Percentiles rank a stretch among this genome's conserved stretches.
These are phyloP conservation scores for Centruroides sculpturatus DNA, from an alignment of 1,140 invertebrate species.

Conservation along the genomic window DNA sequence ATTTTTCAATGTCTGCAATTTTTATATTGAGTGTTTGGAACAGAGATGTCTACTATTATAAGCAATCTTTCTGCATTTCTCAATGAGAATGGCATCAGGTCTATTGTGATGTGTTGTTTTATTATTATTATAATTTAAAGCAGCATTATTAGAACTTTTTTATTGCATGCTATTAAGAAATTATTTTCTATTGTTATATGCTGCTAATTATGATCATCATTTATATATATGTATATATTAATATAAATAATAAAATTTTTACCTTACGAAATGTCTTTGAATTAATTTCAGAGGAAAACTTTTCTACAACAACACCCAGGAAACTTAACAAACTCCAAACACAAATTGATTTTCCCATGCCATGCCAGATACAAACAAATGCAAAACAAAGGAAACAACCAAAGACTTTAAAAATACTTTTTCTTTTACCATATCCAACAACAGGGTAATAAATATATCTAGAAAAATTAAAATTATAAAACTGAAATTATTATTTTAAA, in stretches of 20 bases:
- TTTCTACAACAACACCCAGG: constrained; percentile 12
- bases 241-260: neutral
- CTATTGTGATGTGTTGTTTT: too few species aligned
- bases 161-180: too few species aligned
- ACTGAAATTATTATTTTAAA: neutral
- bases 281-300: neutral
- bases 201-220: too few species aligned
- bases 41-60: too few species aligned
- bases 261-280: neutral
- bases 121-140: too few species aligned
- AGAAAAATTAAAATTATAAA: neutral
- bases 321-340: constrained; percentile 16
- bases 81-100: too few species aligned
- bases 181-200: too few species aligned
- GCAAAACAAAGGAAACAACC: constrained; percentile 15
- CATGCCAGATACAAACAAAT: constrained; percentile 19
- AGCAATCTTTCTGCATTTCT: too few species aligned
- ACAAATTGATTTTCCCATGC: constrained; percentile 9
- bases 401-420: constrained; percentile 1
- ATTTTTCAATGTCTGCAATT: too few species aligned
- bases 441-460: constrained; percentile 8
- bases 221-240: neutral
- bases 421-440: neutral
- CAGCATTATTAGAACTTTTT: too few species aligned
- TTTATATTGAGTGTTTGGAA: too few species aligned